A percentile compares a stretch with the other conserved stretches of the same genome.
These are phyloP conservation scores for Brachirus orientalis DNA, from an alignment of 2,113 vertebrate genomes.

Conservation along the genomic window DNA sequence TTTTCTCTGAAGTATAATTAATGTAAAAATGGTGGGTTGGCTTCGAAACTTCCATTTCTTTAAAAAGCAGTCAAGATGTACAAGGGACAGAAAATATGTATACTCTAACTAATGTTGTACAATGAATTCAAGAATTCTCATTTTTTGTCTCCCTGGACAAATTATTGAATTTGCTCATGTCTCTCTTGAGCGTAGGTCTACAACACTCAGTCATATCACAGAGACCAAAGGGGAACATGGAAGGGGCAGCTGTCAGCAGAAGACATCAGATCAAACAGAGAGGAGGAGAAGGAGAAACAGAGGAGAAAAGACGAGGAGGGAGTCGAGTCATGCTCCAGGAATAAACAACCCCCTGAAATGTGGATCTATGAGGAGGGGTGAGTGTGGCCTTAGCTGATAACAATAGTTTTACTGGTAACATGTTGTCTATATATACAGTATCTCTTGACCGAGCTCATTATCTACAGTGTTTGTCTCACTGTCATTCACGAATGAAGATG, in stretches of 20 bases:
- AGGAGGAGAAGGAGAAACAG: constrained; percentile 34
- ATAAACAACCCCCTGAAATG: constrained; percentile 83
- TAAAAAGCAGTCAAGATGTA: not conserved
- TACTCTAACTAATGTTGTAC: constrained; percentile 26
- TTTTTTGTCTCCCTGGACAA: constrained; percentile 78
- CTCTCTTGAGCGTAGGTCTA: constrained; percentile 76
- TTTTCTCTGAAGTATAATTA: not conserved
- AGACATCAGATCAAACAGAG: constrained; percentile 20
- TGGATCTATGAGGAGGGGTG: constrained; percentile 91
- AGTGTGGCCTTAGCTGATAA: constrained; percentile 63
- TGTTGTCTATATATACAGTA: not conserved
- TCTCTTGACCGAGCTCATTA: not conserved
- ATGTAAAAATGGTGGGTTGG: not conserved
- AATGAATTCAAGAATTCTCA: constrained; percentile 69
- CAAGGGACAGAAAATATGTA: not conserved
- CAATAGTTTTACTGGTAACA: not conserved
- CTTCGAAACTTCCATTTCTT: not conserved
- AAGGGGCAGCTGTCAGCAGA: constrained; percentile 30
- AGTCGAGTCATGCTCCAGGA: constrained; percentile 81
- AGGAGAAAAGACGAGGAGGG: constrained; percentile 71
- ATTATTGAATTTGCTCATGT: constrained; percentile 80
- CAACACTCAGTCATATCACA: constrained; percentile 42
- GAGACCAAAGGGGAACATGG: constrained; percentile 34
- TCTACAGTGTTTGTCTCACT: too few species aligned
- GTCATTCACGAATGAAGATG: too few species aligned